Evolutionary conservation across 1,140 invertebrate genomes (phyloP), one percentile per base, ranked within the genome.

Genomic region (Zaprionus ghesquierei): DNA sequence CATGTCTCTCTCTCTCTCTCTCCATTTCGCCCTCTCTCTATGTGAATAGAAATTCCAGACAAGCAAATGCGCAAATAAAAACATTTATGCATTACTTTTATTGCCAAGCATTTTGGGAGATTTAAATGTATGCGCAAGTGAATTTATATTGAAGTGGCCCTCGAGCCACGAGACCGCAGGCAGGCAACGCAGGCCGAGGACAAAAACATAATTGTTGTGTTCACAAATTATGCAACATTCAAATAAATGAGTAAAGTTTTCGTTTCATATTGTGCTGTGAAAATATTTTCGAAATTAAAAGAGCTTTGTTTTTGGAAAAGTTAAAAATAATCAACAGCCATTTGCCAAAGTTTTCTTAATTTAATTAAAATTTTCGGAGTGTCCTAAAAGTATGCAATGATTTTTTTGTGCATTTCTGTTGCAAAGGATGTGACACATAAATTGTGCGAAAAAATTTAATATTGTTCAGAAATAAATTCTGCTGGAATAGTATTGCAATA

Each of bases 11-110:
- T 38, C n/a, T 15, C 35, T n/a, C n/a, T 5, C 33, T 13, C 13
- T 5, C 13, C n/a, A 12, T n/a, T 5, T 35, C 3, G 3, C 13
- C n/a, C 33, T 38, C 4, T 38, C 35, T 0, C n/a, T 38, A 31
- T 59, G 50, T 64, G 71, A 75, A 70, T 63, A 70, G 49, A 69
- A 69, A 69, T 54, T 63, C 50, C 51, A 68, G 27, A 63, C 29
- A 53, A 68, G 68, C 63, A 82, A 79, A 75, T 81, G 74, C 46
- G 31, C 61, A 69, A 56, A 76, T 69, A 85, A 85, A 75, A 77
- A 66, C 72, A 61, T 75, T 71, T 66, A 78, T 62, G 66, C 62
- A 78, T 65, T 75, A 65, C 75, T 66, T 77, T 87, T 86, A 82
- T 77, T 77, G 68, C 56, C 20, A 51, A 20, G 20, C 41, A 49